Conservation (phyloP, 2,888 invertebrate genomes). For the Myathropa florea region DNA sequence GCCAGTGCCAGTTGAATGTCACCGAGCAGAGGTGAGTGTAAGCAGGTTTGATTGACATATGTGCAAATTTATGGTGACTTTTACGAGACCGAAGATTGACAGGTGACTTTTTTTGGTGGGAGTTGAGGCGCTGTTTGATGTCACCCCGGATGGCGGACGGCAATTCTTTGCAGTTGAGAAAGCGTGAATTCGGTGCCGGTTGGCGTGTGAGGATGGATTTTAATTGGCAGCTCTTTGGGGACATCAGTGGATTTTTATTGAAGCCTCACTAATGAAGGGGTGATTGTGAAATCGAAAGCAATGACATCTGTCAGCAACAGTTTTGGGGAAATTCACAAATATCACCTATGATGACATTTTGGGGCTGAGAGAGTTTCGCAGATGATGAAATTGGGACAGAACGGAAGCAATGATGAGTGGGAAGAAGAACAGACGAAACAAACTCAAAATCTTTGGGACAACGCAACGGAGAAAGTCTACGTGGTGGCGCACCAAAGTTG, state of each 20-base stretch:
- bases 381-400: too few species aligned
- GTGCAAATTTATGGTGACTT: constrained; percentile 27
- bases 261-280: constrained; percentile 15
- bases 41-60: constrained; percentile 24
- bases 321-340: not conserved
- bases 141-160: not conserved
- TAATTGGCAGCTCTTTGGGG: not conserved
- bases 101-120: constrained; percentile 17
- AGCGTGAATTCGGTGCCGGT: too few species aligned
- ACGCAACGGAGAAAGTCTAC: too few species aligned
- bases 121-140: not conserved
- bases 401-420: too few species aligned
- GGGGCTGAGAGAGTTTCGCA: not conserved
- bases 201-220: not conserved
- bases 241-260: not conserved
- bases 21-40: not conserved
- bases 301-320: not conserved
- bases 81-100: constrained; percentile 54
- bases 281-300: not conserved
- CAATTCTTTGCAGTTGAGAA: not conserved
- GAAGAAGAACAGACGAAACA: too few species aligned
- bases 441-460: too few species aligned
- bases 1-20: constrained; percentile 4
- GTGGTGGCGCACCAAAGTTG: too few species aligned
- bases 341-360: not conserved